Evolutionary conservation across 1,140 invertebrate genomes (phyloP), one percentile per base, ranked within the genome.

Genomic region (Cataglyphis hispanica): DNA sequence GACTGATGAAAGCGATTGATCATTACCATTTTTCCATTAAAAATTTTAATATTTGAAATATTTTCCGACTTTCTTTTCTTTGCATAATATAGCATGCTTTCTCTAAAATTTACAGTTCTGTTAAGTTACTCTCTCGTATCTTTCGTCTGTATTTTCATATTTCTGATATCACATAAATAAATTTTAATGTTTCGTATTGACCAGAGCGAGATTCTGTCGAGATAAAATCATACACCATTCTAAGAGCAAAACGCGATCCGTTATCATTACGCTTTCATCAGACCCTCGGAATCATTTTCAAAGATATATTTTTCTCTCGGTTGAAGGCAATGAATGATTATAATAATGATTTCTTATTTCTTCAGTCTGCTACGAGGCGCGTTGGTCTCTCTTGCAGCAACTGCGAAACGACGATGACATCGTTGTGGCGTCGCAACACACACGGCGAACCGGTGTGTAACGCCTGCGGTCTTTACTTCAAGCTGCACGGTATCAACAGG

Each of bases 381-480:
- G 96, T 97, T 13, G 98, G 98, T 67, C 96, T 98, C 84, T 96
- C 96, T 70, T 99, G 99, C 95, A 97, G 97, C 90, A 99, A 99
- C 94, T 99, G 99, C 94, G 95, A 96, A 75, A 99, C 98, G 0
- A 96, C 94, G 22, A 86, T 61, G 87, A 99, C 98, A 6, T 98
- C 98, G 2, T 95, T 99, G 34, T 98, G 98, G 98, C 95, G 98
- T 75, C 95, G 98, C 87, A 98, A 98, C 94, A 97, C 98, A 91
- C 96, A 97, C 91, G 98, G 98, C 25, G 98, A 98, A 93, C 98
- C 98, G 4, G 98, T 98, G 4, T 98, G 98, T 94, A 99, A 98
- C 94, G 98, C 98, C 13, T 99, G 98, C 92, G 98, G 98, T 27
- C 96, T 99, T 8, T 98, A 98, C 94, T 98, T 95, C 95, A 99